Evolutionary conservation across 2,113 vertebrate species (phyloP).

Genomic region (Mesocricetus auratus): DNA sequence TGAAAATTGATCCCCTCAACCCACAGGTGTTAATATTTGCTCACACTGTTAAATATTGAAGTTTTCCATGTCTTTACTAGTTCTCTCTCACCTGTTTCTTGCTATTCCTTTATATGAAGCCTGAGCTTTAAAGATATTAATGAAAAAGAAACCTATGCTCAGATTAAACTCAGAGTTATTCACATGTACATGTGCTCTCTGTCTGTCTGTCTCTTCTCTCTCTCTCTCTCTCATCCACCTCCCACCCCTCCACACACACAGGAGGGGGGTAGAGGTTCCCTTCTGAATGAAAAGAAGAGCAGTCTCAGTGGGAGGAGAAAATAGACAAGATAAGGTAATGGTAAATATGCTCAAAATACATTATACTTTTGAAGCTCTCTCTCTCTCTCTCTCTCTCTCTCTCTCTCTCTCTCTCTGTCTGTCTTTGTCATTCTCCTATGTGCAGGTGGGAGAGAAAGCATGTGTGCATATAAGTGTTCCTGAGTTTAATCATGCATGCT

Average conservation of each 20-base stretch:
- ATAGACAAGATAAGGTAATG: neutral
- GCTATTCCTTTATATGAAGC: neutral
- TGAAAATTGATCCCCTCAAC: neutral
- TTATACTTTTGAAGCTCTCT: neutral
- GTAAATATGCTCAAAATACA: neutral
- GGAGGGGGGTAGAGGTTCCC: neutral
- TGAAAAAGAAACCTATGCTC: neutral
- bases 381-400: neutral
- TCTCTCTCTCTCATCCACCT: neutral
- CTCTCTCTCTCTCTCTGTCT: too few species aligned
- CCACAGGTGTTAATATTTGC: neutral
- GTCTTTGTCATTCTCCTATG: too few species aligned
- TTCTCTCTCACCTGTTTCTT: conserved; percentile 45
- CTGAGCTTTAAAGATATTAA: neutral
- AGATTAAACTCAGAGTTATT: neutral
- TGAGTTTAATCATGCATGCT: neutral
- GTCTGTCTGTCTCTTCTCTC: neutral
- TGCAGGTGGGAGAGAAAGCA: too few species aligned
- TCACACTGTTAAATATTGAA: neutral
- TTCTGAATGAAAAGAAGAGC: neutral
- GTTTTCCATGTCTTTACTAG: conserved; percentile 8
- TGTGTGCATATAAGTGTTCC: too few species aligned
- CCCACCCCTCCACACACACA: neutral
- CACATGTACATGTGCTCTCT: neutral
- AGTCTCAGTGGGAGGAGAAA: neutral